Conservation (phyloP, 2,888 invertebrate species). For the Drosophila subquinaria region DNA sequence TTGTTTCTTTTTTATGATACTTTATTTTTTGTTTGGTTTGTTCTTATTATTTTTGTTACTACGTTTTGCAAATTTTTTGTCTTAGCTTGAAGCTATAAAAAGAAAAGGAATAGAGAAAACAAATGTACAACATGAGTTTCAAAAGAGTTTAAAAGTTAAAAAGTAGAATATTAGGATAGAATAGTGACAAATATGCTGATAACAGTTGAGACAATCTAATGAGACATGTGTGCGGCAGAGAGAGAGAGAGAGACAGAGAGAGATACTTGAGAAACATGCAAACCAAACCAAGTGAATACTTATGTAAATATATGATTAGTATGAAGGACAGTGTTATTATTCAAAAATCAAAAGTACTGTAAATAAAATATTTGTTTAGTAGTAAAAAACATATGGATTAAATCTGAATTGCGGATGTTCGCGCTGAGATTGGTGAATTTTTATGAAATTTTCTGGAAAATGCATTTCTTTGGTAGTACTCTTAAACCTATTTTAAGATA, state of each 20-base stretch:
- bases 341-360: too few species aligned
- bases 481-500: too few species aligned
- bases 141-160: conserved; percentile 50
- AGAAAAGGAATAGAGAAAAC: conserved; percentile 72
- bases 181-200: conserved; percentile 9
- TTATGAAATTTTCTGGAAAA: too few species aligned
- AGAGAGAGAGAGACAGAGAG: conserved; percentile 13
- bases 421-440: too few species aligned
- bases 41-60: conserved; percentile 29
- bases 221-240: conserved; percentile 29
- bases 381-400: too few species aligned
- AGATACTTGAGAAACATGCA: conserved; percentile 16
- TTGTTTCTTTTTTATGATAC: conserved; percentile 35
- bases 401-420: too few species aligned
- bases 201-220: neutral
- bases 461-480: too few species aligned
- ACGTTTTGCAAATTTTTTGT: conserved; percentile 51
- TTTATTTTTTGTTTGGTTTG: conserved; percentile 29
- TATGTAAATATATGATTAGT: neutral
- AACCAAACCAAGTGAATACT: neutral
- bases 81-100: conserved; percentile 78
- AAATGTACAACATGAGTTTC: conserved; percentile 80
- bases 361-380: too few species aligned
- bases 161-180: conserved; percentile 13
- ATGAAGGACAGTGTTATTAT: too few species aligned